Percentiles rank a stretch among this genome's conserved stretches.
Evolutionary conservation across 2,797 vertebrate species (phyloP).

Genomic region (Gymnoscopelus braueri): DNA sequence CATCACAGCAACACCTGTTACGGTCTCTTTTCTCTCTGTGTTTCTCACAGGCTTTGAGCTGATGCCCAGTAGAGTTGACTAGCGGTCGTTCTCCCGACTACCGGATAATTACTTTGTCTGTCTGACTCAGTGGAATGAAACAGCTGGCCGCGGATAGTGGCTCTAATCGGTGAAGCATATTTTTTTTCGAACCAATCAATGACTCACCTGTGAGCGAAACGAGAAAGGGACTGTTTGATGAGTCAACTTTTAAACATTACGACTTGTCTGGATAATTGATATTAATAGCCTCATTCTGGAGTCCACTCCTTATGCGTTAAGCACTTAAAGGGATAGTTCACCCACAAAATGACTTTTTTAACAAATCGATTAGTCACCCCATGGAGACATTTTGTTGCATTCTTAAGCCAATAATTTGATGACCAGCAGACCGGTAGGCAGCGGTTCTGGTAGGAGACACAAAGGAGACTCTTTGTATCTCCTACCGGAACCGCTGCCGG

Average conservation of each 20-base stretch:
- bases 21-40: conserved; percentile 34
- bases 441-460: too few species aligned
- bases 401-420: too few species aligned
- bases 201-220: conserved; percentile 50
- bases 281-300: too few species aligned
- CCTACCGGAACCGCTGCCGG: too few species aligned
- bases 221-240: conserved; percentile 6
- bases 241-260: neutral
- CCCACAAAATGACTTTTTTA: too few species aligned
- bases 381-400: too few species aligned
- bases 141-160: conserved; percentile 63
- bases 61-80: conserved; percentile 58
- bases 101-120: conserved; percentile 69
- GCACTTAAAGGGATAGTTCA: too few species aligned
- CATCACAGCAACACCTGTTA: conserved; percentile 73
- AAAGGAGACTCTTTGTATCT: too few species aligned
- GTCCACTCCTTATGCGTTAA: too few species aligned
- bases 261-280: too few species aligned
- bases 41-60: conserved; percentile 49
- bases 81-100: conserved; percentile 61
- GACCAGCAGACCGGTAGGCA: too few species aligned
- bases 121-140: conserved; percentile 54
- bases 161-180: conserved; percentile 64
- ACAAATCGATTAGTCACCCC: too few species aligned
- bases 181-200: conserved; percentile 34